Conservation (phyloP, 1,140 invertebrate genomes). For the Varroa destructor region DNA sequence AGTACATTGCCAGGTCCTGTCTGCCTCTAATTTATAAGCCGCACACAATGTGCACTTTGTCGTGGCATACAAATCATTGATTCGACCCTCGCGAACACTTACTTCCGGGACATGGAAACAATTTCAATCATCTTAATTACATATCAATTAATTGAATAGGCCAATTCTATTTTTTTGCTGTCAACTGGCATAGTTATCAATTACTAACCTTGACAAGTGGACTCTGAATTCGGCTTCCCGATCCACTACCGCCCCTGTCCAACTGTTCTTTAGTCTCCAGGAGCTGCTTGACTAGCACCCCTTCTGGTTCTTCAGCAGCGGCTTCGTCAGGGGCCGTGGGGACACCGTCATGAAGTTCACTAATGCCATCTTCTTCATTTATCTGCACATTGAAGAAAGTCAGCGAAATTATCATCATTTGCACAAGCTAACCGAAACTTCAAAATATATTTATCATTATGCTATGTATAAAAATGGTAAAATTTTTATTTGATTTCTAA, state of each 20-base stretch:
- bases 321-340: constrained; percentile 34
- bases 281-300: constrained; percentile 47
- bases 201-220: constrained; percentile 32
- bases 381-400: constrained; percentile 26
- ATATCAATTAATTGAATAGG: no score
- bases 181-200: no score
- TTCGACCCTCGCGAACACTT: no score
- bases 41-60: no score
- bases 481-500: background rate
- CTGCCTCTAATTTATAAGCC: no score
- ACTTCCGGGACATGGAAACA: no score
- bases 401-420: constrained; percentile 8
- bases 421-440: background rate
- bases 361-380: constrained; percentile 29
- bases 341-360: constrained; percentile 4
- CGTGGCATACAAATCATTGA: no score
- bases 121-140: no score
- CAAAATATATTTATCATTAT: background rate
- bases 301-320: constrained; percentile 32
- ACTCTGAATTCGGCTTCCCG: constrained; percentile 30
- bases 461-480: background rate
- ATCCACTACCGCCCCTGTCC: constrained; percentile 40
- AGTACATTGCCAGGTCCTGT: no score
- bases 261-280: constrained; percentile 49
- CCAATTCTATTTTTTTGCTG: no score